phyloP scores from a whole-genome alignment of 2,797 vertebrate genomes.

The Eulemur mongoz region DNA sequence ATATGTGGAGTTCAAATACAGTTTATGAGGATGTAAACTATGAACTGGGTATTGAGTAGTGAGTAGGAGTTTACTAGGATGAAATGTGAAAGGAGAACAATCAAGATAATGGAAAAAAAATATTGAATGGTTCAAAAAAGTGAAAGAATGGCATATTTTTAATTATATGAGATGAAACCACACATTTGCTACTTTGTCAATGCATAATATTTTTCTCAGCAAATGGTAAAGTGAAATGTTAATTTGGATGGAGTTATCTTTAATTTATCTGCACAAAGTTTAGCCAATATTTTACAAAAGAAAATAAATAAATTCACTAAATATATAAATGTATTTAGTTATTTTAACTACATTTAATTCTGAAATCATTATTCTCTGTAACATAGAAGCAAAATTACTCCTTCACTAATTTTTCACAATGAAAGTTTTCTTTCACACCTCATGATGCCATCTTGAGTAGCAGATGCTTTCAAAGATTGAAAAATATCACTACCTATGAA shows the following conservation, averaged over 20 bases:
- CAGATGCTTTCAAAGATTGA: slow-evolving; percentile 40
- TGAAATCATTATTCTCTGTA: slow-evolving; percentile 9
- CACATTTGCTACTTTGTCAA: background rate
- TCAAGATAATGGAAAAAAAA: background rate
- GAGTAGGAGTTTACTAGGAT: background rate
- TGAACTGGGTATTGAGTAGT: background rate
- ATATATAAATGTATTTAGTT: background rate
- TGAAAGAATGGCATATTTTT: background rate
- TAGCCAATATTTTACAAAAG: background rate
- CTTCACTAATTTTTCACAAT: slow-evolving; percentile 11
- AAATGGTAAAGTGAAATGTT: background rate
- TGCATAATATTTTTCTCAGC: background rate
- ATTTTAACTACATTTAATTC: background rate
- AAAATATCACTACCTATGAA: slow-evolving; percentile 25
- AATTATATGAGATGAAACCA: background rate
- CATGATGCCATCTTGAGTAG: slow-evolving; percentile 20
- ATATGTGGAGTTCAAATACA: background rate
- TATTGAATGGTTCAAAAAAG: background rate
- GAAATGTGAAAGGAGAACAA: background rate
- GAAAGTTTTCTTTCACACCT: slow-evolving; percentile 30
- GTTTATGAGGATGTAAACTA: background rate
- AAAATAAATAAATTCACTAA: background rate
- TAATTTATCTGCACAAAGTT: background rate
- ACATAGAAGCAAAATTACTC: slow-evolving; percentile 1
- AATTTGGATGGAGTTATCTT: background rate